Evolutionary conservation across 1,140 invertebrate genomes (phyloP).

Genomic region (Drosophila biarmipes): DNA sequence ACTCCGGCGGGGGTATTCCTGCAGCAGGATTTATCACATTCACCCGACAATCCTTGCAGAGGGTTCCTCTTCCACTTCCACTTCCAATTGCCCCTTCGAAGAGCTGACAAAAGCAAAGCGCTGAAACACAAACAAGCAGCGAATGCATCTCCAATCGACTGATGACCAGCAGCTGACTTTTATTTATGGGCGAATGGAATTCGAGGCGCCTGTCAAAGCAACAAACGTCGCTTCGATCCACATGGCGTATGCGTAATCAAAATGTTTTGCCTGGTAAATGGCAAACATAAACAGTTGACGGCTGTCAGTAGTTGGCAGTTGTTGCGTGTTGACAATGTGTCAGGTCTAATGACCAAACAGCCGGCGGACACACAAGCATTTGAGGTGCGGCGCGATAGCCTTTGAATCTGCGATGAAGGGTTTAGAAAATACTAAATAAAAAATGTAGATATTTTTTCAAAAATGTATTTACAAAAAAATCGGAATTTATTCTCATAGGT

Average conservation of each 20-base stretch:
- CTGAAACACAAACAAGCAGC: slow-evolving; percentile 45
- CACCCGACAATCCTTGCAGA: slow-evolving; percentile 28
- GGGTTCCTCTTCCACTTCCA: background rate
- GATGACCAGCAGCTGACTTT: slow-evolving; percentile 50
- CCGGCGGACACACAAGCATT: slow-evolving; percentile 43
- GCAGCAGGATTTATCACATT: slow-evolving; percentile 22
- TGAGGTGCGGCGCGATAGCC: slow-evolving; percentile 26
- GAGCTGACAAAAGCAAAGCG: slow-evolving; percentile 26
- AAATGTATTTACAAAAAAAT: no score
- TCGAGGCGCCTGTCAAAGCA: slow-evolving; percentile 72
- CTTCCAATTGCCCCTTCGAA: background rate
- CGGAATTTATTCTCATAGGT: no score
- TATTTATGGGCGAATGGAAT: slow-evolving; percentile 51
- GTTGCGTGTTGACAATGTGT: slow-evolving; percentile 54
- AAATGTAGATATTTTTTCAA: no score
- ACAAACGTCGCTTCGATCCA: slow-evolving; percentile 36
- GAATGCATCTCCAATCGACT: slow-evolving; percentile 51
- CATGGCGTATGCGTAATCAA: slow-evolving; percentile 76
- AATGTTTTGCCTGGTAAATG: slow-evolving; percentile 72
- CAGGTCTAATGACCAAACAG: slow-evolving; percentile 72
- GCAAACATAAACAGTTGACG: slow-evolving; percentile 66
- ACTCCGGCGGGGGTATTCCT: background rate
- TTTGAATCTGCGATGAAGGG: background rate
- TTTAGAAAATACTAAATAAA: background rate
- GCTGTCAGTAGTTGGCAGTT: slow-evolving; percentile 4